Evolutionary conservation across 2,113 vertebrate genomes (phyloP), one percentile per base, ranked within the genome.

Genomic region (Dromiciops gliroides): DNA sequence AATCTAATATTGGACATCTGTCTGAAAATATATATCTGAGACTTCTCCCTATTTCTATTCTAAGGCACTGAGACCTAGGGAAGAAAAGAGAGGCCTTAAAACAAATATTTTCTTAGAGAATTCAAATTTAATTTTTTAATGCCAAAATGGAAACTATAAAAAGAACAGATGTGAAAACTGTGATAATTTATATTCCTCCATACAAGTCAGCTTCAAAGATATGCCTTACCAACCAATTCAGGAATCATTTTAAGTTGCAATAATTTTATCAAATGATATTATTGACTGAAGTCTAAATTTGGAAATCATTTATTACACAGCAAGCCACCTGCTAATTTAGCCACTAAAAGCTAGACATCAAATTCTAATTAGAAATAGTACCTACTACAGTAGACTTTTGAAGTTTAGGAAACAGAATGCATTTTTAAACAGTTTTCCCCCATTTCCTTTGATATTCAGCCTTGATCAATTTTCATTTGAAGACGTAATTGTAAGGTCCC

Each of bases 391-490:
- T 92, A 90, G 23, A 94, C 48, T 93, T 93, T 83, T 95, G 51
- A 97, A 92, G 88, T 92, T 96, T 93, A 6, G 95, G 22, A 95
- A 94, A 93, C 2, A n/a, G 95, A 96, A 89, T 48, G 25, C 91
- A 89, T 93, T 94, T 94, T 96, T 95, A 47, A 49, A 51, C 14
- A 12, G 16, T 92, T 96, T 94, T 91, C 89, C 14, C 0, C 0
- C 93, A 90, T 95, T 97, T 98, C 44, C 50, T 98, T 97, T 97
- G 83, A 95, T 97, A 97, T 94, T 97, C 48, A 96, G 51, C 47
- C 89, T 97, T 97, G 60, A 98, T 97, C 50, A 96, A 60, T 96
- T 98, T 97, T 97, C 11, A 97, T 96, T 96, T 97, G 95, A 97
- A 98, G 93, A 96, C 0, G 26, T 95, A 96, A 94, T 44, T 97